Base-by-base conservation (phyloP, 2,797 vertebrate species). In the Cuniculus paca region DNA sequence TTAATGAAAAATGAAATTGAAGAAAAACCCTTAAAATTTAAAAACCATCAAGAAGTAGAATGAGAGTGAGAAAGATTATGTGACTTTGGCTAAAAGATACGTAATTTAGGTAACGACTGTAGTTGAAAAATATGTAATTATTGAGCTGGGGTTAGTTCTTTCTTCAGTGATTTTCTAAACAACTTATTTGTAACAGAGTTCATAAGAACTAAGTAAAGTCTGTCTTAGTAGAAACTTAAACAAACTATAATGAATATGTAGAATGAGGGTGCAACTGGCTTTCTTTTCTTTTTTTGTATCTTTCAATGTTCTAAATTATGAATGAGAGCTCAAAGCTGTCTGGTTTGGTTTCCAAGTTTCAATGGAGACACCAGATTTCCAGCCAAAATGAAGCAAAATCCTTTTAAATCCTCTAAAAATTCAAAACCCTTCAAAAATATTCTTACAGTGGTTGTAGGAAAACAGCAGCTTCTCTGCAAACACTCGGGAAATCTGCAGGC, bases 311-410 rank as follows among this genome's bases (percentile, higher is more conserved):
- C 5, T 24, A 96, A 88, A 93, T 22, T 13, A 89, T 61, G 22
- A 90, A 77, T 61, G 74, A 95, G 86, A 97, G 94, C 65, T 52
- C 11, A 91, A 93, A 97, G 90, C 96, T 97, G 91, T 95, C 96
- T 95, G 92, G 93, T 95, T 96, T 93, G 80, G 89, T 79, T 97
- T 97, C 94, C 95, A 98, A 95, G 88, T 88, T 97, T 91, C 96
- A 97, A 96, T 96, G 96, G 95, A 96, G 95, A 98, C 94, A 95
- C 96, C 75, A 54, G 97, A 97, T 95, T 97, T 98, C 95, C 96
- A 91, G 36, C 89, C 96, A 97, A 97, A 97, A 93, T 48, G 16
- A 94, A 93, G 36, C 28, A 94, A 97, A 95, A 95, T 70, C 58
- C 54, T 92, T 94, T 58, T 70, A 75, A 80, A 92, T 86, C 78